Evolutionary conservation across 2,888 invertebrate genomes (phyloP).

Genomic region (Hesperia comma): DNA sequence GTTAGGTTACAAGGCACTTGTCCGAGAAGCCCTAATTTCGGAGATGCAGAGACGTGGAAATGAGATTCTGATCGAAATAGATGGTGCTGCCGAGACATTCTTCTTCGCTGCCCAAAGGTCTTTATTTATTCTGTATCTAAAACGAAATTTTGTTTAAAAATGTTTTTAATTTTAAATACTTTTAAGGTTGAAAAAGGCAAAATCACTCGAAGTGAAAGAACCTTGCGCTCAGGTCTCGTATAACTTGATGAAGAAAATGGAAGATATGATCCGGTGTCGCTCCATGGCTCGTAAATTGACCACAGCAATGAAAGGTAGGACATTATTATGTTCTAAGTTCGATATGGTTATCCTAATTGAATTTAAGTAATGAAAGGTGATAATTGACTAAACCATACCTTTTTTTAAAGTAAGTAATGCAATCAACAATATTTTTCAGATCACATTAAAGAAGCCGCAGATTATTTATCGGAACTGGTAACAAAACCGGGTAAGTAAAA

Average conservation of each 20-base stretch:
- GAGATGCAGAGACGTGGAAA: conserved; percentile 74
- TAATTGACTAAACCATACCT: not conserved
- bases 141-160: too few species aligned
- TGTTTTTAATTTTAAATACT: not conserved
- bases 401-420: too few species aligned
- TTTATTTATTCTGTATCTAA: not conserved
- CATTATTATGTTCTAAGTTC: not conserved
- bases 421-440: conserved; percentile 51
- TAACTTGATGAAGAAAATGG: conserved; percentile 59
- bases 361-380: too few species aligned
- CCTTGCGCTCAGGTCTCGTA: conserved; percentile 56
- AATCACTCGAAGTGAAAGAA: conserved; percentile 48
- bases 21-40: conserved; percentile 62
- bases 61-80: conserved; percentile 62
- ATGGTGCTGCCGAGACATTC: conserved; percentile 61
- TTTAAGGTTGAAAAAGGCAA: conserved; percentile 60
- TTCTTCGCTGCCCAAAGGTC: conserved; percentile 77
- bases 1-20: conserved; percentile 66
- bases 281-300: conserved; percentile 64
- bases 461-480: conserved; percentile 63
- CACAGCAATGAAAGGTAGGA: conserved; percentile 64
- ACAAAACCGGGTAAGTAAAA: conserved; percentile 62
- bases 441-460: conserved; percentile 60
- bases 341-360: too few species aligned
- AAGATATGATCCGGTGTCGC: conserved; percentile 60